Percentiles rank a stretch among this genome's conserved stretches.
phyloP scores from a whole-genome alignment of 2,113 vertebrate genomes.

The Pterocles orientalis region DNA sequence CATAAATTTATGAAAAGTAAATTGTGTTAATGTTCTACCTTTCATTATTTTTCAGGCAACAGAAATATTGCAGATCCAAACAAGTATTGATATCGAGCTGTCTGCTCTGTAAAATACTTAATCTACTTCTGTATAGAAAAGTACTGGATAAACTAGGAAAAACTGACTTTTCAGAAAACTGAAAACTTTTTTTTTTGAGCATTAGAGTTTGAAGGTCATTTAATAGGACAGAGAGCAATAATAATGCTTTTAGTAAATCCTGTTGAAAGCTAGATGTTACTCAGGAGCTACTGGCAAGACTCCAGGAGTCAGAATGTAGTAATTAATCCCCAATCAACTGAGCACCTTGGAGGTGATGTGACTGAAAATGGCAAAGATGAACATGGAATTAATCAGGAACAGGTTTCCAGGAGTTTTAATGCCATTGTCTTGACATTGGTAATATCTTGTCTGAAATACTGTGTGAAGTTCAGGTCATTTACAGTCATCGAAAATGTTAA shows the following conservation, averaged over 20 bases:
- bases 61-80: background rate
- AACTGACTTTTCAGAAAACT: background rate
- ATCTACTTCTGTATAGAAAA: background rate
- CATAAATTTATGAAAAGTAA: background rate
- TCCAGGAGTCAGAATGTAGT: constrained; percentile 23
- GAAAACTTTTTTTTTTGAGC: background rate
- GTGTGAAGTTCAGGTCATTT: background rate
- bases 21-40: background rate
- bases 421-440: background rate
- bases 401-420: background rate
- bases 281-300: constrained; percentile 8
- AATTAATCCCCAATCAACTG: constrained; percentile 56
- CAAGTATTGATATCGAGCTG: background rate
- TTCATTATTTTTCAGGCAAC: background rate
- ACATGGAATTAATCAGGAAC: constrained; percentile 33
- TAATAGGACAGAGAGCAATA: background rate
- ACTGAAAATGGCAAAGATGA: constrained; percentile 48
- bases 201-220: constrained; percentile 36
- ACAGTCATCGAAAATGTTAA: background rate
- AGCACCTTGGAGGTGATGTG: background rate
- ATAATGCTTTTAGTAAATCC: constrained; percentile 21
- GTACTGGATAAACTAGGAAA: background rate
- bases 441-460: background rate
- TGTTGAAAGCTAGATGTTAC: constrained; percentile 24
- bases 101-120: background rate